These are phyloP conservation scores for Euclidia mi DNA, from an alignment of 2,888 invertebrate species.

Conservation along the genomic window DNA sequence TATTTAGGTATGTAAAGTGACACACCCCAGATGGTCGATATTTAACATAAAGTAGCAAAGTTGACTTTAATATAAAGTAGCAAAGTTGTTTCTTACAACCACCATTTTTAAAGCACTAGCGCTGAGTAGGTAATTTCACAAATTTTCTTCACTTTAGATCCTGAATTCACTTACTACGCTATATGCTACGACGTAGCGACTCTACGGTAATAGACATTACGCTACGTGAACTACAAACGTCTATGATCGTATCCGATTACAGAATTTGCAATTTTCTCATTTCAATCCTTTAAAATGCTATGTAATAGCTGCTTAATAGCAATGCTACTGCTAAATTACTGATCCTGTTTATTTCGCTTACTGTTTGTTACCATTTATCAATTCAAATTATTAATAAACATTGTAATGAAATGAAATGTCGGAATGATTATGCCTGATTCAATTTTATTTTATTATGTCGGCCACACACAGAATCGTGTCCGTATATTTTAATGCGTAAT, in stretches of 20 bases:
- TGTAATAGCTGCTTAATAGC: neutral
- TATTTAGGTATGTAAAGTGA: too few species aligned
- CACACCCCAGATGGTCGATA: too few species aligned
- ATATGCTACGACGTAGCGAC: constrained; percentile 45
- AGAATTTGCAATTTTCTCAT: constrained; percentile 39
- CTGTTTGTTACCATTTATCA: too few species aligned
- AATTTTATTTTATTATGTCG: constrained; percentile 33
- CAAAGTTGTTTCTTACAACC: neutral
- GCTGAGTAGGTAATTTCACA: neutral
- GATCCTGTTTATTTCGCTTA: neutral
- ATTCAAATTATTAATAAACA: too few species aligned
- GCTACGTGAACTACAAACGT: constrained; percentile 39
- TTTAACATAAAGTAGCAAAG: too few species aligned
- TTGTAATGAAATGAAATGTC: too few species aligned
- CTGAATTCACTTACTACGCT: constrained; percentile 11
- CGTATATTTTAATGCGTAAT: constrained; percentile 33
- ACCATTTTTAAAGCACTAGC: neutral
- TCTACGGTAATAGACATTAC: constrained; percentile 31
- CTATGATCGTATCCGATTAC: constrained; percentile 37
- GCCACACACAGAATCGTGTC: constrained; percentile 25
- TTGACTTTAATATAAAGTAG: too few species aligned
- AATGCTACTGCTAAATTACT: too few species aligned
- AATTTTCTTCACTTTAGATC: neutral
- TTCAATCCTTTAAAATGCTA: constrained; percentile 21
- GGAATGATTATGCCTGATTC: constrained; percentile 3